Base-by-base conservation (phyloP, 2,797 vertebrate species). In the Labroides dimidiatus region DNA sequence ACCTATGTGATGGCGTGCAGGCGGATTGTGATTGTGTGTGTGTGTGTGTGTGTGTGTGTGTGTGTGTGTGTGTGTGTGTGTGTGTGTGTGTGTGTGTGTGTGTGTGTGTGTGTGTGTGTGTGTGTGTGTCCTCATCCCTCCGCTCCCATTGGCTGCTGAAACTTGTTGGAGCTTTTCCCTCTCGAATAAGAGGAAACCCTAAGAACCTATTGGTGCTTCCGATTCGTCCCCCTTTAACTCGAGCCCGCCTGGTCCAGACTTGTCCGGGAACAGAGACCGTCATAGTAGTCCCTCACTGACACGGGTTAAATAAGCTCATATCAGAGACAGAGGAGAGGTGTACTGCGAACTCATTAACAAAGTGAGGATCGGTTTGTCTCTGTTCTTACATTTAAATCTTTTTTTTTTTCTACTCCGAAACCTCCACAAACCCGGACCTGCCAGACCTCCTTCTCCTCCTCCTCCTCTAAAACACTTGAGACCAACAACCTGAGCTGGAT, bases 141-240 rank as follows among this genome's bases (percentile, higher is more conserved):
- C 54, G 2, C 37, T 81, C 57, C 86, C 77, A 95, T 95, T 95
- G 95, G 95, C 93, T 89, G 81, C 69, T 48, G 48, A 67, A 91
- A 88, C 89, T 90, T 90, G 74, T 89, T 86, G 58, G 69, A 70
- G 87, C 84, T 84, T 81, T 84, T 90, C 82, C 84, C 90, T 90
- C 90, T 84, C 84, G 93, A 94, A 95, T 96, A 95, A 95, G 94
- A 93, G 90, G 93, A 91, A 68, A 81, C 81, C 56, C 68, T 75
- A 77, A 47, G 89, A 94, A 90, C 95, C 95, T 95, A 95, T 96
- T 89, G 88, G 85, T 79, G 92, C 80, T 47, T 78, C n/a, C 77
- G 51, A 36, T 78, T 72, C 73, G 27, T 3, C 89, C 84, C 85
- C 64, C 76, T 56, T 67, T 80, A 75, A 59, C 84, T 77, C 78